Base-by-base conservation (phyloP, 1,140 invertebrate genomes). In the Listronotus bonariensis region DNA sequence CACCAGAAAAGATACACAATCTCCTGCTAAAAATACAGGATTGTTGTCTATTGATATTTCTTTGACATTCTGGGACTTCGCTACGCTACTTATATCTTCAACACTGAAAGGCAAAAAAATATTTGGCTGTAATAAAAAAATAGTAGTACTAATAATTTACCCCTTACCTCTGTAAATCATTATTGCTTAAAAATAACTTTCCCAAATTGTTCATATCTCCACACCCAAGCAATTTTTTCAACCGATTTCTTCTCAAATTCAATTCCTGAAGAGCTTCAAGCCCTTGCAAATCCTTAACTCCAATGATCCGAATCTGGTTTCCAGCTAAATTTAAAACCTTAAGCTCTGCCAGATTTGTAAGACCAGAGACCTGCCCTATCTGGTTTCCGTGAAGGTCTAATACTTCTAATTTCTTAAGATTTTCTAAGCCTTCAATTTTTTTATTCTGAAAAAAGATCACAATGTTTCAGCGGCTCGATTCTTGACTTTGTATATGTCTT, bases 301-400 rank as follows among this genome's bases (percentile, higher is more conserved):
- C 87, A 49, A 95, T 87, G 61, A 82, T 83, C 68, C 87, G 84
- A 45, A 97, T 88, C 75, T 91, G 88, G 80, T 97, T 97, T 0
- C 93, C 93, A 38, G 93, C 93, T 67, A 96, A 83, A 82, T 97
- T 97, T 7, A 97, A 81, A 0, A 96, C 92, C 80, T 95, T 92
- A 3, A 97, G 79, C 67, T 92, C 88, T 4, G 72, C 67, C 40
- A 89, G 79, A 65, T 81, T 81, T 38, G 79, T 82, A 36, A 91
- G 76, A 42, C 88, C 87, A 34, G 82, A 80, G 36, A 90, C 76
- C 71, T 85, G 85, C 36, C 81, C 81, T 67, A 96, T 90, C 77
- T 92, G 89, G 81, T 96, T 96, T 7, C 92, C 93, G 80, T 97
- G 93, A 60, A 96, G 81, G 81, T 97, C 93, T 51, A 96, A 79